Conservation (phyloP, 53 echinoderm and acorn worm genomes). For the Arbacia lixula region DNA sequence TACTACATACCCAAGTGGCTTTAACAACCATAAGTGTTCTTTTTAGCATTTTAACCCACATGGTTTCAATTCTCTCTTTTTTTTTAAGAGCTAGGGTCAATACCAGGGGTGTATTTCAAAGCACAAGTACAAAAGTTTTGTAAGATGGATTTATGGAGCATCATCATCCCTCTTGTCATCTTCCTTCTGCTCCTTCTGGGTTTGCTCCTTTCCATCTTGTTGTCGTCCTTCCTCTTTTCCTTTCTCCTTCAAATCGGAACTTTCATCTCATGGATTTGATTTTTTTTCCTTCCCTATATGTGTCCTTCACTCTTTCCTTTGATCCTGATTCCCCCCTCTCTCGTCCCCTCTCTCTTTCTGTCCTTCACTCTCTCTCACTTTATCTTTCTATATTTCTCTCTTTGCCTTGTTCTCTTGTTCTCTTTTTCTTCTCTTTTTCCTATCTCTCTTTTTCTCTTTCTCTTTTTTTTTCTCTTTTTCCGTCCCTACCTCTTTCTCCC, state of each 20-base stretch:
- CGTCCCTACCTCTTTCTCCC: neutral
- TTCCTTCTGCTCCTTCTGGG: no score
- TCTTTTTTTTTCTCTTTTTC: neutral
- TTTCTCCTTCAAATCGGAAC: no score
- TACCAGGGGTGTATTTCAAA: conserved; percentile 27
- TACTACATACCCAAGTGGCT: no score
- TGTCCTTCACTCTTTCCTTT: neutral
- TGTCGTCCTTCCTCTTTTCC: no score
- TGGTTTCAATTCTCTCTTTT: no score
- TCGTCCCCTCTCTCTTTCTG: neutral
- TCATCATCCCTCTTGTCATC: neutral
- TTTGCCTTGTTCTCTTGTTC: neutral
- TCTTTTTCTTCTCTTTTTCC: neutral
- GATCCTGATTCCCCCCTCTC: neutral
- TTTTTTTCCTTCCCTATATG: neutral
- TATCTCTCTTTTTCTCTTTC: neutral
- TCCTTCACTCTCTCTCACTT: neutral
- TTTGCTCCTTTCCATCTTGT: neutral
- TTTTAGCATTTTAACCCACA: no score
- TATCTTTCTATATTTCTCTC: neutral
- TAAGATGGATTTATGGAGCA: neutral
- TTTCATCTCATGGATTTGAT: no score
- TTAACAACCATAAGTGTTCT: no score
- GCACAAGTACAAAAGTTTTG: conserved; percentile 25
- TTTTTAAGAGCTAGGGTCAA: no score